These are phyloP conservation scores for Cariama cristata DNA, from an alignment of 2,113 vertebrate genomes.

Conservation along the genomic window DNA sequence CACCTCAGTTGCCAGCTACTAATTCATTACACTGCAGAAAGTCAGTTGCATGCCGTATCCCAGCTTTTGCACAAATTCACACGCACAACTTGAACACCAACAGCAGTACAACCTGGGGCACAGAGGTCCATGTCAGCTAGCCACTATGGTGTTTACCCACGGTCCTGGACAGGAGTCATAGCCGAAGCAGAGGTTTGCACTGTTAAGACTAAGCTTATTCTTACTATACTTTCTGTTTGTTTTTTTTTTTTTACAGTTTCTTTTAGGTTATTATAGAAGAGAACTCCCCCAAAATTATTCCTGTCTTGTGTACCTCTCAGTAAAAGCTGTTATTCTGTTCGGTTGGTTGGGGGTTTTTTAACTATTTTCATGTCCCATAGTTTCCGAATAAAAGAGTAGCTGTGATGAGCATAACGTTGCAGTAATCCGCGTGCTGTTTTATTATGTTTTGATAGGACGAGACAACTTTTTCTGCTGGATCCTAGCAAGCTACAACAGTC, in stretches of 20 bases:
- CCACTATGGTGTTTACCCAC: fast-evolving
- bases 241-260: neutral
- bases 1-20: neutral
- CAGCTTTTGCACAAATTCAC: neutral
- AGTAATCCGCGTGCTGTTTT: neutral
- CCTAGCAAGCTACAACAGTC: neutral
- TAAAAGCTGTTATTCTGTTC: neutral
- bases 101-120: neutral
- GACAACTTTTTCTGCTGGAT: neutral
- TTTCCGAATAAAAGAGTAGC: neutral
- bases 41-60: neutral
- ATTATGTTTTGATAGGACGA: neutral
- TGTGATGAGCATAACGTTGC: neutral
- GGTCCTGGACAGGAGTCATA: fast-evolving
- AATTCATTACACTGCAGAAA: neutral
- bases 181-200: neutral
- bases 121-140: neutral
- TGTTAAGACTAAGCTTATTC: neutral
- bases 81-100: neutral
- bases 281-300: neutral
- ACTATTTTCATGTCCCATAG: neutral
- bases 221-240: neutral
- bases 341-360: neutral
- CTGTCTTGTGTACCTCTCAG: neutral
- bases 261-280: neutral